Conservation (phyloP, 2,113 vertebrate species). For the Passer domesticus region DNA sequence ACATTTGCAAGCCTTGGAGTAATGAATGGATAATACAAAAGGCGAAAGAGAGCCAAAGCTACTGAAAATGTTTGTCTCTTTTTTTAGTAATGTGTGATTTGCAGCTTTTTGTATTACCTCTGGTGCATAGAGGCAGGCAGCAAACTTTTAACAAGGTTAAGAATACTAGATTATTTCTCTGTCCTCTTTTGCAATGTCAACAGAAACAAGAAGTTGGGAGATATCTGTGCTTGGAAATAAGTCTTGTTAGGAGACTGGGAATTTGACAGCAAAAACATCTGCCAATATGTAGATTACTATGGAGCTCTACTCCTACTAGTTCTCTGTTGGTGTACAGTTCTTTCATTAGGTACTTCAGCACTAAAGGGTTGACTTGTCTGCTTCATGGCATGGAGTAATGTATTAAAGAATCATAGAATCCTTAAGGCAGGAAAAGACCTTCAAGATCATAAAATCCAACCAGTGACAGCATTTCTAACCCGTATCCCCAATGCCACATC, state of each 20-base stretch:
- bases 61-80: background rate
- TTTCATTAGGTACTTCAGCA: background rate
- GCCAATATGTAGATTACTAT: background rate
- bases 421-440: background rate
- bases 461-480: background rate
- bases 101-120: background rate
- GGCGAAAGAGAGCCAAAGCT: background rate
- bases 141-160: background rate
- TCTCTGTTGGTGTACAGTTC: rapidly evolving
- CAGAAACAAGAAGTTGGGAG: background rate
- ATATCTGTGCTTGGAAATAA: background rate
- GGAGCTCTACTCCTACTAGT: background rate
- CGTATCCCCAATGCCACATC: background rate
- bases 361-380: background rate
- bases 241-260: background rate
- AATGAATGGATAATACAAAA: background rate
- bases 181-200: background rate
- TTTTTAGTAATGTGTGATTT: background rate
- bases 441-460: background rate
- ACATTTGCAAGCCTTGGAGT: background rate
- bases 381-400: background rate
- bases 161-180: background rate
- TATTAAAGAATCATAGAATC: background rate
- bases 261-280: background rate
- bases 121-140: background rate